Evolutionary conservation across 1,140 invertebrate species (phyloP).

Genomic region (Platyscapa corneri): DNA sequence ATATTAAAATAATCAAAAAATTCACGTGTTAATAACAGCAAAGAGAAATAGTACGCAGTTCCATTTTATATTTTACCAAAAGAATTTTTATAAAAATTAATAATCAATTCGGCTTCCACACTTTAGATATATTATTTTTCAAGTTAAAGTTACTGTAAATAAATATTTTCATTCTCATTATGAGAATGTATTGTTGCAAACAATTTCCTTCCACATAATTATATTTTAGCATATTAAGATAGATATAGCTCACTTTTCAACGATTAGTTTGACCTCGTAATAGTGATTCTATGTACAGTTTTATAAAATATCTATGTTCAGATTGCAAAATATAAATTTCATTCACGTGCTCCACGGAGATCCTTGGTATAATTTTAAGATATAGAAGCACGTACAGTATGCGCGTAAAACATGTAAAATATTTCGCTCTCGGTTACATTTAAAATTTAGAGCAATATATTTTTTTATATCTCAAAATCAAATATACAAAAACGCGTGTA

Average conservation of each 20-base stretch:
- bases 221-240: background rate
- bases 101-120: too few species aligned
- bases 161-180: background rate
- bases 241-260: background rate
- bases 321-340: conserved; percentile 33
- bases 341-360: background rate
- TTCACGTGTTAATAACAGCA: background rate
- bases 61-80: background rate
- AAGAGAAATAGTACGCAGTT: background rate
- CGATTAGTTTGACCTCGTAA: background rate
- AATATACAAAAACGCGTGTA: background rate
- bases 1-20: background rate
- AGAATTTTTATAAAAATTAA: background rate
- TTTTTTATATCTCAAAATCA: conserved; percentile 15
- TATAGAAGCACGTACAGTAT: background rate
- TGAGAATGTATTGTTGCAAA: background rate
- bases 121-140: background rate
- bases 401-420: conserved; percentile 23
- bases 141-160: background rate
- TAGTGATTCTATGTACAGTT: background rate
- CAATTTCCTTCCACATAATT: background rate
- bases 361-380: conserved; percentile 29
- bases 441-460: conserved; percentile 31
- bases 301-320: background rate
- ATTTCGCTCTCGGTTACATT: background rate